Percentiles rank a stretch among this genome's conserved stretches.
Conservation (phyloP, 2,797 vertebrate genomes). For the Schizopygopsis malacanthus region DNA sequence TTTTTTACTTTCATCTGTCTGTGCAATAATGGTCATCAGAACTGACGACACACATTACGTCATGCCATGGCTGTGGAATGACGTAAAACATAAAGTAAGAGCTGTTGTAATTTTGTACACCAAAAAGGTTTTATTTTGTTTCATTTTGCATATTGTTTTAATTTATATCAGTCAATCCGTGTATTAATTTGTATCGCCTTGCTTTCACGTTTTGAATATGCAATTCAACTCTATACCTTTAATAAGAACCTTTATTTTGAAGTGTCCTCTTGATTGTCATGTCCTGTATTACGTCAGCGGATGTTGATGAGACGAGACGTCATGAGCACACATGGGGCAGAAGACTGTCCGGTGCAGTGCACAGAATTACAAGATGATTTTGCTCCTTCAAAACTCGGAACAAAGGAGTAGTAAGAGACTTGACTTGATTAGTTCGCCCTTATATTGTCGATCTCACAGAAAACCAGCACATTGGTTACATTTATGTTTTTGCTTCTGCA, state of each 20-base stretch:
- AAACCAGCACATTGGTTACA: background rate
- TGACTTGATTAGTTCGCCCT: background rate
- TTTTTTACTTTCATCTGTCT: background rate
- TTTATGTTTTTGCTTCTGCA: background rate
- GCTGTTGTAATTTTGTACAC: background rate
- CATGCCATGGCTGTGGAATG: background rate
- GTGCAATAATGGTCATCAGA: background rate
- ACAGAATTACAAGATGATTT: constrained; percentile 69
- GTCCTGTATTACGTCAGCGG: background rate
- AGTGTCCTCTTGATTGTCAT: background rate
- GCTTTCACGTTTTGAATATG: background rate
- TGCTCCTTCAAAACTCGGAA: constrained; percentile 77
- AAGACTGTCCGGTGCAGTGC: constrained; percentile 42
- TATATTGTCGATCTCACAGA: background rate
- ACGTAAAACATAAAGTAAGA: background rate
- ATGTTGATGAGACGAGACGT: background rate
- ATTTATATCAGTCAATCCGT: background rate
- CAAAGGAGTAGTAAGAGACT: constrained; percentile 79
- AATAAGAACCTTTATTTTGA: constrained; percentile 53
- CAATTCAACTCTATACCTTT: background rate
- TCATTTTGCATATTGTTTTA: background rate
- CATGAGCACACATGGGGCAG: constrained; percentile 55
- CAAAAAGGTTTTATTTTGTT: background rate
- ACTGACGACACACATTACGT: background rate
- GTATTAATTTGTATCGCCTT: background rate